Conservation (phyloP, 2,888 invertebrate genomes). For the Spicauda simplicius region DNA sequence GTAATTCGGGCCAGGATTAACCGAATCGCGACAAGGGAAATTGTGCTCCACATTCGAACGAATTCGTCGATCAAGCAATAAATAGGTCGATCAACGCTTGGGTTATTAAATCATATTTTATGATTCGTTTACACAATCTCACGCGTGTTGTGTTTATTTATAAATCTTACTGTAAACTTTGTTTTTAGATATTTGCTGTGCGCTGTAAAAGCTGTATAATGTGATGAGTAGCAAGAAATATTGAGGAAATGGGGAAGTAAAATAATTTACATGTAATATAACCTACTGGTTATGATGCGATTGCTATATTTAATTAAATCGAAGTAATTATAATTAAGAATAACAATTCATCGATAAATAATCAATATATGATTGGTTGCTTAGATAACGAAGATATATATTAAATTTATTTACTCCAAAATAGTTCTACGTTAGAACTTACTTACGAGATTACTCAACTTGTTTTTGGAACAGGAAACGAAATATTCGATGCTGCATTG, state of each 20-base stretch:
- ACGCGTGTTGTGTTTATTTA: background rate
- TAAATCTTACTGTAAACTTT: background rate
- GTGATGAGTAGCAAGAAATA: background rate
- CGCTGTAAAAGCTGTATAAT: background rate
- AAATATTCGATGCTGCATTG: slow-evolving; percentile 21
- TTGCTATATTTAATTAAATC: too few species aligned
- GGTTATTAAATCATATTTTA: slow-evolving; percentile 32
- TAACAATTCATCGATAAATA: too few species aligned
- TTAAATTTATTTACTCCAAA: background rate
- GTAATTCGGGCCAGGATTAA: slow-evolving; percentile 33
- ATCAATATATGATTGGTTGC: background rate
- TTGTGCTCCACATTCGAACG: slow-evolving; percentile 28
- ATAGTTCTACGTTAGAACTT: background rate
- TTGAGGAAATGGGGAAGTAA: background rate
- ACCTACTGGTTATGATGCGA: too few species aligned
- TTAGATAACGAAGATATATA: background rate
- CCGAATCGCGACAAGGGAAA: slow-evolving; percentile 36
- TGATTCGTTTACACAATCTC: slow-evolving; percentile 11
- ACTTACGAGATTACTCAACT: slow-evolving; percentile 17
- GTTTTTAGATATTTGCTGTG: background rate
- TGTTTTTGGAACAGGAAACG: slow-evolving; percentile 31
- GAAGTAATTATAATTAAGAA: too few species aligned
- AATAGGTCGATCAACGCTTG: slow-evolving; percentile 33
- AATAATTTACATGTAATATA: background rate
- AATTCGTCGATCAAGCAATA: slow-evolving; percentile 33